Evolutionary conservation across 2,888 invertebrate genomes (phyloP).

Genomic region (Belgica antarctica): DNA sequence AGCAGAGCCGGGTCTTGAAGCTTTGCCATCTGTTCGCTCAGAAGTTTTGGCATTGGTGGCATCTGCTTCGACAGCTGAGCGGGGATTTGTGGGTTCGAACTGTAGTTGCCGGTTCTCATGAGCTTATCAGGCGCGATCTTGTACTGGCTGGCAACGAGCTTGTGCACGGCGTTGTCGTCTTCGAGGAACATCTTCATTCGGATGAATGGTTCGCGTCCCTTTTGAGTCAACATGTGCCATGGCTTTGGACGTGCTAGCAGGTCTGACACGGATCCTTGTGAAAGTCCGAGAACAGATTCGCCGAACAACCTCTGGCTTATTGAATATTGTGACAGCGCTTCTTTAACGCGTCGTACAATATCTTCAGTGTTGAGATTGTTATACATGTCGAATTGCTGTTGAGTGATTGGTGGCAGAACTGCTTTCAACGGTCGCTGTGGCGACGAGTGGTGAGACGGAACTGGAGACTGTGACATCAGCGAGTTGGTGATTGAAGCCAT

Average conservation of each 20-base stretch:
- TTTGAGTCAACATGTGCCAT: conserved; percentile 98
- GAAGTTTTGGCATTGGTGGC: conserved; percentile 75
- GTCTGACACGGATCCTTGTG: conserved; percentile 97
- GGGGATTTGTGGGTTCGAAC: conserved; percentile 74
- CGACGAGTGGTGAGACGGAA: conserved; percentile 79
- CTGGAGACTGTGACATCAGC: conserved; percentile 84
- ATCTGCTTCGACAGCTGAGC: conserved; percentile 69
- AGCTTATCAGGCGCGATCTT: conserved; percentile 97
- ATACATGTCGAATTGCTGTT: conserved; percentile 97
- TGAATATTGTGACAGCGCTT: conserved; percentile 90
- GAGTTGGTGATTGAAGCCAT: conserved; percentile 99
- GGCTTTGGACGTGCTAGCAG: conserved; percentile 95
- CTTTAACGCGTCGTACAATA: conserved; percentile 93
- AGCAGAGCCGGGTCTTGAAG: conserved; percentile 67
- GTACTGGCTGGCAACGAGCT: conserved; percentile 93
- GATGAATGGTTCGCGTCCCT: conserved; percentile 94
- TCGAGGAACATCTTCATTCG: conserved; percentile 97
- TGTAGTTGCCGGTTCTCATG: conserved; percentile 93
- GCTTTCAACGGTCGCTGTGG: conserved; percentile 90
- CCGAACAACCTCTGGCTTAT: conserved; percentile 98
- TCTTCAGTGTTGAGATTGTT: conserved; percentile 98
- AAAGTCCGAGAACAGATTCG: conserved; percentile 93
- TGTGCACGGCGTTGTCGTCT: conserved; percentile 93
- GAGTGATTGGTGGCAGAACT: conserved; percentile 95
- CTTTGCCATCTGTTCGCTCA: conserved; percentile 67